Evolutionary conservation across 2,113 vertebrate species (phyloP).

Genomic region (Tetrao urogallus): DNA sequence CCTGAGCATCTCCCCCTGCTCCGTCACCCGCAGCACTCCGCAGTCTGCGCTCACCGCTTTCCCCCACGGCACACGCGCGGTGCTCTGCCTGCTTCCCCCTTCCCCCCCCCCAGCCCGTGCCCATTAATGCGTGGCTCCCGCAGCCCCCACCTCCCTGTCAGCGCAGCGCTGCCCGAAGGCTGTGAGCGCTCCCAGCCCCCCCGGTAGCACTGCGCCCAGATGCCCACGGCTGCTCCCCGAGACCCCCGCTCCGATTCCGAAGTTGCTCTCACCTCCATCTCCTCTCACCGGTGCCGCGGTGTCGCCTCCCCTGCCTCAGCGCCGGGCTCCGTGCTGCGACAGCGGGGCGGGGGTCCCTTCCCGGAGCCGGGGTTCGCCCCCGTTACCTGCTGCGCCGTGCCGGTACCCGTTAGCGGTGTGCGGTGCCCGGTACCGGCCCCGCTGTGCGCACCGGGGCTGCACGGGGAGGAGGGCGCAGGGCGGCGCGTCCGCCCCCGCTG

Average conservation of each 20-base stretch:
- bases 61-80: fast-evolving
- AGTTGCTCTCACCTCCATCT: neutral
- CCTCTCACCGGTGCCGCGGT: too few relatives aligned
- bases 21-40: neutral
- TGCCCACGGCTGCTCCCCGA: too few relatives aligned
- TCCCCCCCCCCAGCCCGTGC: neutral
- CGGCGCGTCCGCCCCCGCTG: neutral
- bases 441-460: neutral
- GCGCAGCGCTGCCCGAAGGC: neutral
- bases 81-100: neutral
- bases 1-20: neutral
- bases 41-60: fast-evolving
- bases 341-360: too few relatives aligned
- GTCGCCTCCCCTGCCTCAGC: neutral
- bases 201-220: too few relatives aligned
- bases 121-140: neutral
- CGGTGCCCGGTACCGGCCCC: too few relatives aligned
- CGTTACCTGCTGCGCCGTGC: neutral
- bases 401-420: too few relatives aligned
- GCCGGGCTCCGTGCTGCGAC: neutral
- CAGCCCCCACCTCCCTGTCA: neutral
- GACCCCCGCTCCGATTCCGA: fast-evolving
- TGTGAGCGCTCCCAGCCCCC: neutral
- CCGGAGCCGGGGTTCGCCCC: neutral
- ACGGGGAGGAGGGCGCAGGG: neutral